phyloP scores from a whole-genome alignment of 1,140 invertebrate genomes.

The Kradibia gibbosae region DNA sequence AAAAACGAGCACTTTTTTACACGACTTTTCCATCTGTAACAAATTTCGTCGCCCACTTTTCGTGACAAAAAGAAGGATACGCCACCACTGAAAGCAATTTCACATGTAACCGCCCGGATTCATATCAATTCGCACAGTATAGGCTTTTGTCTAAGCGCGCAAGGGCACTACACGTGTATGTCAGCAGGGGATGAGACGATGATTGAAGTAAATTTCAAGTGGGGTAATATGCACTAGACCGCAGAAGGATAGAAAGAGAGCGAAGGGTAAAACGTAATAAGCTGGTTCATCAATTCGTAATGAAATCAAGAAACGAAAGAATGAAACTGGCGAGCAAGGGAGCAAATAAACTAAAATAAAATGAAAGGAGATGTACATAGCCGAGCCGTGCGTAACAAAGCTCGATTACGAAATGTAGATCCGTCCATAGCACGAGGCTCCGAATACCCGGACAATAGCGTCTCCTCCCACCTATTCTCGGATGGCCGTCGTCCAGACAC shows the following conservation, averaged over 20 bases:
- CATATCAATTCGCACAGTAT: neutral
- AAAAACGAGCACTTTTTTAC: neutral
- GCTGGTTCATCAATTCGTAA: no score
- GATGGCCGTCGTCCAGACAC: slow-evolving; percentile 87
- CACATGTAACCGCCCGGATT: neutral
- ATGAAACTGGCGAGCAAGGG: no score
- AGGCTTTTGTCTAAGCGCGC: neutral
- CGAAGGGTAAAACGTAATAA: no score
- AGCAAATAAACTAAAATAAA: no score
- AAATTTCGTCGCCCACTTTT: neutral
- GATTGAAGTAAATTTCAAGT: no score
- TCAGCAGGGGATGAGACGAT: no score
- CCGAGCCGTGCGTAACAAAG: slow-evolving; percentile 56
- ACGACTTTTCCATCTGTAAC: neutral
- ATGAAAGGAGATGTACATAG: slow-evolving; percentile 37
- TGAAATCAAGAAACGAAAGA: no score
- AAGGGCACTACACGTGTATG: neutral
- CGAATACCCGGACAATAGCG: slow-evolving; percentile 88
- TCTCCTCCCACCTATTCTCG: slow-evolving; percentile 84
- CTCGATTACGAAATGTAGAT: slow-evolving; percentile 68
- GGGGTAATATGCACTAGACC: no score
- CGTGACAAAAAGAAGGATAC: neutral
- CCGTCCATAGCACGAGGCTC: slow-evolving; percentile 79
- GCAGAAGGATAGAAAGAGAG: no score
- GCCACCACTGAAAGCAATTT: slow-evolving; percentile 13